A percentile compares a stretch with the other conserved stretches of the same genome.
Evolutionary conservation across 2,113 vertebrate species (phyloP).

Genomic region (Ceuthmochares aereus): DNA sequence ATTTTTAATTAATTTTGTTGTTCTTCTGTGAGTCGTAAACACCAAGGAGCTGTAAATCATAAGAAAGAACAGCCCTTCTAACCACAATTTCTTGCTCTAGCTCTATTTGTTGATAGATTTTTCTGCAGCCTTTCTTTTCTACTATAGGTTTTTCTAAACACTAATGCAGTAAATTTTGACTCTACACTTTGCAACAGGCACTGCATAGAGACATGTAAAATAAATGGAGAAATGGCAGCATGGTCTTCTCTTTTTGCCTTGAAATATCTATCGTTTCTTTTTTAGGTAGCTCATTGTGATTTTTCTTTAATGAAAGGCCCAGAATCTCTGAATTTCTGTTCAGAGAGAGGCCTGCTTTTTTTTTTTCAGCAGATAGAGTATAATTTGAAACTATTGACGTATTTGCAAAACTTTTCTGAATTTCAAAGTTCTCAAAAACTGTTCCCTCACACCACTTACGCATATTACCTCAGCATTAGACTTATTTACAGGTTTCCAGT

Average conservation of each 20-base stretch:
- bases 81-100: background rate
- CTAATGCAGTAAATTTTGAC: background rate
- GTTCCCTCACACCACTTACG: background rate
- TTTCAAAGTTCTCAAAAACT: background rate
- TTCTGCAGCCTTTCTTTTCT: background rate
- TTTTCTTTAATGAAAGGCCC: background rate
- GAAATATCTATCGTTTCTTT: background rate
- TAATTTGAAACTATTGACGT: background rate
- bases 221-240: background rate
- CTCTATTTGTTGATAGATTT: background rate
- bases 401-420: background rate
- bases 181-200: background rate
- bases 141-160: background rate
- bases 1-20: background rate
- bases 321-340: background rate
- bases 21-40: background rate
- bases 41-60: background rate
- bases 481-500: background rate
- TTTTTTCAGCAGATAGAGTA: background rate
- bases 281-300: background rate
- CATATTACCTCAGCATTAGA: conserved; percentile 15
- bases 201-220: background rate
- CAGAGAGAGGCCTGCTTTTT: background rate
- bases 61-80: background rate
- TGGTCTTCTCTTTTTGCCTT: background rate